phyloP scores from a whole-genome alignment of 2,888 invertebrate genomes.

The Ormyrus nitidulus region DNA sequence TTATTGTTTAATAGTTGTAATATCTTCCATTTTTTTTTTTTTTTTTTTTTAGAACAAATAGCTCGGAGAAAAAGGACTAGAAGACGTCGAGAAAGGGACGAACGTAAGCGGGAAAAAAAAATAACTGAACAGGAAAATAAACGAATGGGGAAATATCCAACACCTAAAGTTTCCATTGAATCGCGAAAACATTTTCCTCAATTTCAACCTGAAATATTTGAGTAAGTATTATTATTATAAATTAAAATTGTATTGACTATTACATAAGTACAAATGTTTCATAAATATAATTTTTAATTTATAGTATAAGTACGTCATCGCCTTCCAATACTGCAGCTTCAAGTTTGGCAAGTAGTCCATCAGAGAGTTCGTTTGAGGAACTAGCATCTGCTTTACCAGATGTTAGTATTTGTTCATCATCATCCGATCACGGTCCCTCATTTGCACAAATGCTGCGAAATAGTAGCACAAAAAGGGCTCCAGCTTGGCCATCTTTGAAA shows the following conservation, averaged over 20 bases:
- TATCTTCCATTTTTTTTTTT: background rate
- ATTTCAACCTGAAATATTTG: slow-evolving; percentile 68
- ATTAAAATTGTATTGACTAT: background rate
- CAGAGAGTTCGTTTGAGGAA: slow-evolving; percentile 67
- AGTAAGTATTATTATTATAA: slow-evolving; percentile 59
- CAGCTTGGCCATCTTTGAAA: slow-evolving; percentile 68
- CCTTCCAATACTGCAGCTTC: slow-evolving; percentile 64
- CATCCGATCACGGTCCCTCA: slow-evolving; percentile 75
- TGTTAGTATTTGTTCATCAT: slow-evolving; percentile 55
- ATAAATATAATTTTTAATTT: slow-evolving; percentile 30
- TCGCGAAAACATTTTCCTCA: slow-evolving; percentile 80
- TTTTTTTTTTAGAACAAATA: slow-evolving; percentile 80
- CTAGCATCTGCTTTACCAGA: slow-evolving; percentile 59
- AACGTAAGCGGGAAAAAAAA: slow-evolving; percentile 87
- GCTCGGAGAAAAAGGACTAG: slow-evolving; percentile 83
- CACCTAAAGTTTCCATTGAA: slow-evolving; percentile 81
- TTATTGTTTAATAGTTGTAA: slow-evolving; percentile 11
- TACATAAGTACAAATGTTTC: background rate
- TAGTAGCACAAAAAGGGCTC: slow-evolving; percentile 57
- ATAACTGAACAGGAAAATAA: slow-evolving; percentile 85
- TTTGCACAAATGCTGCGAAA: slow-evolving; percentile 78
- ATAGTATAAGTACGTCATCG: slow-evolving; percentile 60
- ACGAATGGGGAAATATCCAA: slow-evolving; percentile 82
- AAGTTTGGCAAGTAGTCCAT: slow-evolving; percentile 70
- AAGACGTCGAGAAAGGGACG: slow-evolving; percentile 85